Evolutionary conservation across 1,140 invertebrate genomes (phyloP).

Genomic region (Popillia japonica): DNA sequence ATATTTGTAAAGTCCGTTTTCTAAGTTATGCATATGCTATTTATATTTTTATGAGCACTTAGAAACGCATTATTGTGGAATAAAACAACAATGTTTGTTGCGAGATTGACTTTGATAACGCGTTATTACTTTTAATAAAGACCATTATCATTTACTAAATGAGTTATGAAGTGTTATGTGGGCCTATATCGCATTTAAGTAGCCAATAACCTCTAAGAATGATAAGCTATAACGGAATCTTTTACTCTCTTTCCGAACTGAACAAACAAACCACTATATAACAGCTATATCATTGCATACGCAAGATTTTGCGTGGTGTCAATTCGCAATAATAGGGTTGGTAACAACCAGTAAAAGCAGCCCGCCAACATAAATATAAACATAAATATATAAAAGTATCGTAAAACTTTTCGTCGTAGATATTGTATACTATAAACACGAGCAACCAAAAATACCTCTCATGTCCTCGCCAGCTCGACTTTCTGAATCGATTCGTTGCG

Average conservation of each 20-base stretch:
- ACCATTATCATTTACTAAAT: too few species aligned
- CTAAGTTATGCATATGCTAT: too few species aligned
- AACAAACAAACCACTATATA: slow-evolving; percentile 23
- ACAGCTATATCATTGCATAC: background rate
- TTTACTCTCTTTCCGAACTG: background rate
- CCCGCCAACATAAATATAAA: slow-evolving; percentile 34
- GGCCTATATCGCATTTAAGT: background rate
- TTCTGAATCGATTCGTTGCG: slow-evolving; percentile 49
- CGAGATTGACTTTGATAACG: too few species aligned
- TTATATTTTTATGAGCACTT: too few species aligned
- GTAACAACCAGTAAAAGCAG: slow-evolving; percentile 31
- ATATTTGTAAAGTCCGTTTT: too few species aligned
- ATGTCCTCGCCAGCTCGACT: slow-evolving; percentile 30
- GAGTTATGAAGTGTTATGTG: too few species aligned
- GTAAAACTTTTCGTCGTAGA: slow-evolving; percentile 41
- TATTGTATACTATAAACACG: background rate
- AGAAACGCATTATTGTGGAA: too few species aligned
- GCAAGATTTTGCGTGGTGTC: background rate
- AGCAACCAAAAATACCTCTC: slow-evolving; percentile 49
- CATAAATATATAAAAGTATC: slow-evolving; percentile 46
- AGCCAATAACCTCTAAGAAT: background rate
- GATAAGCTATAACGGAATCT: background rate
- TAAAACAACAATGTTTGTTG: too few species aligned
- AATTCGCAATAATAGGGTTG: slow-evolving; percentile 33
- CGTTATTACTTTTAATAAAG: too few species aligned